Evolutionary conservation across 2,888 invertebrate species (phyloP), one percentile per base, ranked within the genome.

Genomic region (Drosophila yooni): DNA sequence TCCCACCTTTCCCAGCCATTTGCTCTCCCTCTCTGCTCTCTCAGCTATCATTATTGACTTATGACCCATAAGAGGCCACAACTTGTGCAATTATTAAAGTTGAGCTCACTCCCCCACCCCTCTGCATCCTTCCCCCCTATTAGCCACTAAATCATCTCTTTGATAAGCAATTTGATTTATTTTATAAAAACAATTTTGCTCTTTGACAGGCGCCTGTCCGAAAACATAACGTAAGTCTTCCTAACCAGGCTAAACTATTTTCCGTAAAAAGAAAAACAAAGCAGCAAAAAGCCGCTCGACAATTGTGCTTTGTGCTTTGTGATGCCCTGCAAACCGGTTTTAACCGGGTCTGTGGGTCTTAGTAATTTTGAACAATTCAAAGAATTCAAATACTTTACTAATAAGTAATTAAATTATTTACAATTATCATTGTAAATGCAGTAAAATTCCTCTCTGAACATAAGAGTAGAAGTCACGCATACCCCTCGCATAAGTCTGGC

Each of bases 31-130:
- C 34, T 2, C 40, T 13, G 21, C 51, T 53, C 48, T 46, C 3
- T 21, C 40, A 56, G 53, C 71, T 64, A 74, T 68, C 69, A 74
- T 85, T 88, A 87, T 87, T 89, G 86, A 87, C 90, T 87, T 90
- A 88, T 87, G 81, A 76, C 83, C 82, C 88, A 81, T 74, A 79
- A 88, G 80, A 83, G 86, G 77, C 87, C 79, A 83, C 79, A 89
- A 88, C 86, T 87, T 90, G 86, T 76, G 86, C 87, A 87, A 87
- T 87, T 89, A 87, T 87, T 87, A 85, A 90, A 88, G 86, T 89
- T 79, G 65, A 82, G 70, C 70, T 71, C 61, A 34, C 57, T 13
- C 18, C 48, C 7, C 36, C 36, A 38, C 7, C 3, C 2, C 40
- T 21, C 21, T 21, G 21, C 43, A 34, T 2, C 34, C 34, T 15